Percentiles rank a stretch among this genome's conserved stretches.
Evolutionary conservation across 2,888 invertebrate genomes (phyloP).

Genomic region (Didymodactylos carnosus): DNA sequence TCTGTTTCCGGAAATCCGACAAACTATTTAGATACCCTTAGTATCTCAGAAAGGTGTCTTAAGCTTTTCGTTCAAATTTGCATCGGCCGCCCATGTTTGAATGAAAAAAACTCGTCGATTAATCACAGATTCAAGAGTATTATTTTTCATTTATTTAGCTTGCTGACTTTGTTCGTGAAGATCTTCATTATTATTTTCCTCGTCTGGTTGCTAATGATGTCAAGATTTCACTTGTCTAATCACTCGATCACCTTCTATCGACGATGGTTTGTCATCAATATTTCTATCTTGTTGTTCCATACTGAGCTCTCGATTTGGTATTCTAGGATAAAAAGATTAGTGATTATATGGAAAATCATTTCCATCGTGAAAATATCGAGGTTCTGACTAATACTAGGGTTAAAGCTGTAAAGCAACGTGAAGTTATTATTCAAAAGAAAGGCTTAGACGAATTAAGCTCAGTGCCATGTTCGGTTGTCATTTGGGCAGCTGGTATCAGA

Average conservation of each 20-base stretch:
- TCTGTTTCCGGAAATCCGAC: too few relatives aligned
- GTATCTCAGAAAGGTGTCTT: too few relatives aligned
- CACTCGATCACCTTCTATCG: neutral
- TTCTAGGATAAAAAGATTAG: neutral
- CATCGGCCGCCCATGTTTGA: too few relatives aligned
- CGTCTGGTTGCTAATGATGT: neutral
- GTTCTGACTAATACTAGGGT: neutral
- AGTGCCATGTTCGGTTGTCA: slow-evolving; percentile 33
- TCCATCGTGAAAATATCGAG: neutral
- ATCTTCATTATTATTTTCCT: neutral
- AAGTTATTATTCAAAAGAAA: neutral
- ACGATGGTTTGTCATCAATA: neutral
- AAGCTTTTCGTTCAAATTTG: too few relatives aligned
- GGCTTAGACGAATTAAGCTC: neutral
- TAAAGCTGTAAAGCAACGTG: neutral
- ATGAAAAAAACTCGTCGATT: too few relatives aligned
- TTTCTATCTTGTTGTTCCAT: neutral
- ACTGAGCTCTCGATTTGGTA: neutral
- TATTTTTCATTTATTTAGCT: neutral
- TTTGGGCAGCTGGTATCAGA: slow-evolving; percentile 35
- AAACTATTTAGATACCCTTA: too few relatives aligned
- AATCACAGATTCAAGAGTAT: too few relatives aligned
- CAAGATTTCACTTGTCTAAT: neutral
- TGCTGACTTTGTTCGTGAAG: neutral
- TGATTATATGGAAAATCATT: neutral